phyloP scores from a whole-genome alignment of 2,797 vertebrate genomes.

The Phoebastria nigripes region DNA sequence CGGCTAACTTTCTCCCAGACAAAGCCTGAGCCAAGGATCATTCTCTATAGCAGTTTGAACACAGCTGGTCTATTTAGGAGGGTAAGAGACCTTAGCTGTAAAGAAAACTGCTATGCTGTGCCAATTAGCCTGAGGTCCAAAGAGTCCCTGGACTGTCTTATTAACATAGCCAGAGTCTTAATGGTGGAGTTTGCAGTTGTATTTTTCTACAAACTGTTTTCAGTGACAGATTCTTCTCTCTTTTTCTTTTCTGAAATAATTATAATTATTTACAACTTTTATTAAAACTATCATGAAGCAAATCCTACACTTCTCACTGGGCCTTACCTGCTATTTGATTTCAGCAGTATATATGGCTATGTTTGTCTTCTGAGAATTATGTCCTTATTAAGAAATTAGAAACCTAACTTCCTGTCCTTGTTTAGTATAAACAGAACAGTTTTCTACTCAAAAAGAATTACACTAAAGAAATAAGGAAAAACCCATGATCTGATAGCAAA shows the following conservation, averaged over 20 bases:
- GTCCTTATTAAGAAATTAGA: not conserved
- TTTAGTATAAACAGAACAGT: not conserved
- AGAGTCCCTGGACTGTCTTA: not conserved
- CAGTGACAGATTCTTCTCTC: not conserved
- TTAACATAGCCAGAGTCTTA: not conserved
- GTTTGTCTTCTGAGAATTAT: not conserved
- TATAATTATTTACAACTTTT: not conserved
- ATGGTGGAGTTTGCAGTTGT: not conserved
- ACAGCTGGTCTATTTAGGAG: not conserved
- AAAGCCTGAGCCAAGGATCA: not conserved
- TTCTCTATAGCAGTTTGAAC: not conserved
- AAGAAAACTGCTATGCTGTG: not conserved
- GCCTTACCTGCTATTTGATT: not conserved
- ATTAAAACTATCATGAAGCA: not conserved
- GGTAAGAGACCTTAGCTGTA: not conserved
- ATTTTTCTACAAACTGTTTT: not conserved
- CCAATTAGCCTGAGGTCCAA: not conserved
- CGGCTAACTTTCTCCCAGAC: not conserved
- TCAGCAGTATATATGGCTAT: not conserved
- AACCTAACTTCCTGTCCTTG: not conserved
- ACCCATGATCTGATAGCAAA: not conserved
- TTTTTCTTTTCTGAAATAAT: not conserved
- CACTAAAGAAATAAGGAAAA: not conserved
- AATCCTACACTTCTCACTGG: not conserved
- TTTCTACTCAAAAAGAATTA: not conserved